Base-by-base conservation (phyloP, 2,888 invertebrate species). In the Adelphocoris suturalis region DNA sequence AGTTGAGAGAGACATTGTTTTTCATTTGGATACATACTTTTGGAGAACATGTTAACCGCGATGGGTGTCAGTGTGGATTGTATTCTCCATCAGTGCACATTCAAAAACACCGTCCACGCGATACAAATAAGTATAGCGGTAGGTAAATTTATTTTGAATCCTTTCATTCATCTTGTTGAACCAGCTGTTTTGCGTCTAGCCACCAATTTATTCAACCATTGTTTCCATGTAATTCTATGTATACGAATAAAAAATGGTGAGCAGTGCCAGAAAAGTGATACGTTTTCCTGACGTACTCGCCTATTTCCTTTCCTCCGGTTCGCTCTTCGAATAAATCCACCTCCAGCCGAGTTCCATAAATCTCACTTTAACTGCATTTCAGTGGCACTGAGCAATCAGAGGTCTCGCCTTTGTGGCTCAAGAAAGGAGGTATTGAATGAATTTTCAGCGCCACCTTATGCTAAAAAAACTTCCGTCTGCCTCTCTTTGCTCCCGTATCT, bases 281-380 rank as follows among this genome's bases (percentile, higher is more conserved):
- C 13, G 78, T 27, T 78, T 47, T 46, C 14, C 78, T 14, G 37
- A 28, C 78, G 1, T 47, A 78, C 37, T 78, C n/a, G 37, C 37
- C 78, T 19, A 14, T 16, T 78, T 16, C 14, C 46, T 78, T 46
- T 78, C 28, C 47, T 47, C 47, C 46, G 78, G n/a, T 19, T 46
- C 68, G 1, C 46, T 28, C 46, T 78, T 47, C 37, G 78, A 11
- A 47, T 78, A 68, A 68, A 68, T 78, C 76, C 37, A 12, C 16
- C 76, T 76, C 28, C 14, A 14, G n/a, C 37, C 19, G n/a, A 28
- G 78, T 46, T 78, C 78, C 78, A 78, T 78, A 46, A 78, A 78
- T 78, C 78, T 78, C 46, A 78, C 78, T 78, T 78, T 46, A 78
- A 78, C 78, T 78, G 78, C 78, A 78, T 78, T 47, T 78, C 78